phyloP scores from a whole-genome alignment of 2,797 vertebrate species.

The Xenopus petersii region DNA sequence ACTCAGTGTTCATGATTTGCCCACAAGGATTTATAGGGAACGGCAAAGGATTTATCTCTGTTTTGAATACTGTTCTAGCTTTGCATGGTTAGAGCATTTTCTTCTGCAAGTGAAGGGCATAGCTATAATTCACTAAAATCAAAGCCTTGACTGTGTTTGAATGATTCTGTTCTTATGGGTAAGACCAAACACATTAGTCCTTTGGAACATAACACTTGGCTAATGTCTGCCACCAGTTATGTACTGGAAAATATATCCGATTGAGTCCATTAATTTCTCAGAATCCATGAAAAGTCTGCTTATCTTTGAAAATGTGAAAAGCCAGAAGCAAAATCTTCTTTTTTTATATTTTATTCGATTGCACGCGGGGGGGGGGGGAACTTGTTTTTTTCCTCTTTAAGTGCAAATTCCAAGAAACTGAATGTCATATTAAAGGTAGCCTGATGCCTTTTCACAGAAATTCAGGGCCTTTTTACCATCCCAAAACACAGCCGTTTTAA shows the following conservation, averaged over 20 bases:
- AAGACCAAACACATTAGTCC: constrained; percentile 58
- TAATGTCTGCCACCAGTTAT: constrained; percentile 59
- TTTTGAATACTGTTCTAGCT: constrained; percentile 54
- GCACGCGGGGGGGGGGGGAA: neutral
- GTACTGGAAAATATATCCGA: neutral
- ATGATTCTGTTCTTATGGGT: constrained; percentile 55
- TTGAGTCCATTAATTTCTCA: neutral
- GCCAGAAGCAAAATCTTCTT: neutral
- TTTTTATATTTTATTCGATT: neutral
- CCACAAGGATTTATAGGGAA: constrained; percentile 59
- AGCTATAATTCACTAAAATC: constrained; percentile 61
- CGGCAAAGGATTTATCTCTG: constrained; percentile 57
- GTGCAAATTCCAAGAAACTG: no score
- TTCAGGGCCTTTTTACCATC: neutral
- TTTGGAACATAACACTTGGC: constrained; percentile 53
- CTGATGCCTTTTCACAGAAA: no score
- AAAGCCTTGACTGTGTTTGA: constrained; percentile 57
- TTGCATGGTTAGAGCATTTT: constrained; percentile 47
- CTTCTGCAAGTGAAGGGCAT: constrained; percentile 61
- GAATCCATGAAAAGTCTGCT: neutral
- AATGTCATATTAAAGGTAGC: no score
- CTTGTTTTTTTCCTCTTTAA: no score
- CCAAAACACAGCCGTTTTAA: neutral
- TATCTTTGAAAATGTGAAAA: neutral
- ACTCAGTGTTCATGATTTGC: constrained; percentile 59